These are phyloP conservation scores for Cordilura impudica DNA, from an alignment of 2,888 invertebrate species.

Conservation along the genomic window DNA sequence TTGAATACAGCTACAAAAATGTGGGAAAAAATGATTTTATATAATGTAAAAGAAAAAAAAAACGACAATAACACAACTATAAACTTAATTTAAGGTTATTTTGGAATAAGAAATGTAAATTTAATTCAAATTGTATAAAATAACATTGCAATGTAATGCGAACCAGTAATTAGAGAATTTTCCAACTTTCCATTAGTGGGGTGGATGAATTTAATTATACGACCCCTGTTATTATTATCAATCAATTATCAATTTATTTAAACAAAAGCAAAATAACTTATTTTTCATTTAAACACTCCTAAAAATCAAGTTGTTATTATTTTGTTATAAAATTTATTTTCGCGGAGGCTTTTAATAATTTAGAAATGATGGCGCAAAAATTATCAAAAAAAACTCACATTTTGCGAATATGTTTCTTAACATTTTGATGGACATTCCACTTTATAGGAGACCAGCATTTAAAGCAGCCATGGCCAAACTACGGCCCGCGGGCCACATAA, in stretches of 20 bases:
- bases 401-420: too few species aligned
- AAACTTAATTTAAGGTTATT: neutral
- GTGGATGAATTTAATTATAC: too few species aligned
- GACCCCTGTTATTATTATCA: neutral
- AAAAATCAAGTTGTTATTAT: neutral
- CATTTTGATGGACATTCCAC: too few species aligned
- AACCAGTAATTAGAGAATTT: too few species aligned
- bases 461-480: too few species aligned
- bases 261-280: neutral
- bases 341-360: neutral
- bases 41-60: neutral
- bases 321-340: neutral
- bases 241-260: neutral
- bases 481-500: too few species aligned
- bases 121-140: neutral
- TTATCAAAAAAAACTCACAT: neutral
- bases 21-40: too few species aligned
- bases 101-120: neutral
- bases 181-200: neutral
- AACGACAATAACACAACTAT: neutral
- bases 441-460: too few species aligned
- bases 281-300: neutral
- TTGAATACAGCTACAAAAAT: neutral
- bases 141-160: too few species aligned
- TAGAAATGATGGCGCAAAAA: constrained; percentile 10